Evolutionary conservation across 2,797 vertebrate species (phyloP), one percentile per base, ranked within the genome.

Genomic region (Momotus momota): DNA sequence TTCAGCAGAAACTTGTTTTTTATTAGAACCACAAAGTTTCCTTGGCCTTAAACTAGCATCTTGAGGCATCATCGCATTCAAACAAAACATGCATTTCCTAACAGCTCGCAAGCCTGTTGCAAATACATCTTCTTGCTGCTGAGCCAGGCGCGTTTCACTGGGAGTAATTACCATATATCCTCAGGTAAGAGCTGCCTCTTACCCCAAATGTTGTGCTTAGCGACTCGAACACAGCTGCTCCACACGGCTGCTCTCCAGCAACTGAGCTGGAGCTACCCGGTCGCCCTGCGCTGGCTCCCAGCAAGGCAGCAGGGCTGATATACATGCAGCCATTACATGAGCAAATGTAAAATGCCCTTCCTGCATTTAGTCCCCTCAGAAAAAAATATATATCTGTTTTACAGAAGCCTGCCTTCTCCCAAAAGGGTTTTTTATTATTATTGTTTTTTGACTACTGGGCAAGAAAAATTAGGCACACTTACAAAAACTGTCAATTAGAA

Each of bases 121-220:
- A 88, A 57, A 72, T 14, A n/a, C 11, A 20, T 25, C 69, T 70
- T 49, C 61, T 38, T 77, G 80, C 38, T 73, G 67, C 48, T 73
- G 60, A 85, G 86, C 78, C 57, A 79, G 77, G 45, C 35, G 70
- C 6, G 0, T 84, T 94, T 95, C 82, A 33, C 46, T 72, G 89
- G 89, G 72, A 95, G 45, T 27, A 87, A 95, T 89, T 69, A 90
- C 41, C 57, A 57, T 27, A 38, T 40, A 40, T 78, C 70, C 86
- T 60, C 81, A 93, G 67, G 92, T 84, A 73, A 72, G 58, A 81
- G 58, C 70, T 90, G 81, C 46, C 48, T 84, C 66, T 66, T 38
- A n/a, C 51, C 73, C 70, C 62, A 81, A 94, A 90, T 3, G 2
- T 58, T 75, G 62, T 40, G 12, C 55, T 64, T 8, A 2, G 43